A percentile compares a stretch with the other conserved stretches of the same genome.
phyloP scores from a whole-genome alignment of 1,140 invertebrate genomes.

The Drosophila elegans region DNA sequence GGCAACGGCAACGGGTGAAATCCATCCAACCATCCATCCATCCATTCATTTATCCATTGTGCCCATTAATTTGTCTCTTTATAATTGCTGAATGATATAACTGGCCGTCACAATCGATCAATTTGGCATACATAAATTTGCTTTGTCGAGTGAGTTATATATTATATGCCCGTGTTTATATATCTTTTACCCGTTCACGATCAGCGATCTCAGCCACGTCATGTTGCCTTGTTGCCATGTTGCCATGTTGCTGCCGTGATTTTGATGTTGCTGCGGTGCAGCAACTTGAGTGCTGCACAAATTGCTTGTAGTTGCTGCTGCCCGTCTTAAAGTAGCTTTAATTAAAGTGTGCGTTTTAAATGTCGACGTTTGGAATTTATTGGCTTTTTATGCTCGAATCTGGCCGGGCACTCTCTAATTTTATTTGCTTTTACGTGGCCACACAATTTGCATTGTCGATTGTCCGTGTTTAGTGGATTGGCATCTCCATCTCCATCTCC shows the following conservation, averaged over 20 bases:
- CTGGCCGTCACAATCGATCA: slow-evolving; percentile 71
- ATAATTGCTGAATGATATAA: slow-evolving; percentile 74
- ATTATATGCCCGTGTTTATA: slow-evolving; percentile 49
- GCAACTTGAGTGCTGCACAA: slow-evolving; percentile 38
- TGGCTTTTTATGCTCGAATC: slow-evolving; percentile 59
- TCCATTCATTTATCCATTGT: slow-evolving; percentile 6
- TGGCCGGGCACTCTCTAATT: slow-evolving; percentile 42
- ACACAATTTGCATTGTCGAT: slow-evolving; percentile 53
- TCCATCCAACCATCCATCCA: slow-evolving; percentile 16
- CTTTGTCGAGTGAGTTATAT: slow-evolving; percentile 53
- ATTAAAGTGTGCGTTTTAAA: slow-evolving; percentile 79
- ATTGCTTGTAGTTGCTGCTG: slow-evolving; percentile 32
- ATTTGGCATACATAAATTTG: slow-evolving; percentile 63
- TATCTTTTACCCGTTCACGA: slow-evolving; percentile 68
- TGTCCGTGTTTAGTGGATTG: slow-evolving; percentile 28
- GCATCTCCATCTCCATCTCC: slow-evolving; percentile 9
- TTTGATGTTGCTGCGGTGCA: slow-evolving; percentile 6
- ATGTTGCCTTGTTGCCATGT: slow-evolving; percentile 17
- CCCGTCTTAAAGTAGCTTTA: slow-evolving; percentile 59
- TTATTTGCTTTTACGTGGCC: slow-evolving; percentile 42
- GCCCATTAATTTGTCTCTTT: slow-evolving; percentile 69
- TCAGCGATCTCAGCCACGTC: slow-evolving; percentile 44
- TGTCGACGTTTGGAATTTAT: slow-evolving; percentile 71
- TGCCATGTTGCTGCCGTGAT: slow-evolving; percentile 10
- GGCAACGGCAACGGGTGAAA: slow-evolving; percentile 22